phyloP scores from a whole-genome alignment of 2,113 vertebrate genomes.

The Zosterops japonicus region DNA sequence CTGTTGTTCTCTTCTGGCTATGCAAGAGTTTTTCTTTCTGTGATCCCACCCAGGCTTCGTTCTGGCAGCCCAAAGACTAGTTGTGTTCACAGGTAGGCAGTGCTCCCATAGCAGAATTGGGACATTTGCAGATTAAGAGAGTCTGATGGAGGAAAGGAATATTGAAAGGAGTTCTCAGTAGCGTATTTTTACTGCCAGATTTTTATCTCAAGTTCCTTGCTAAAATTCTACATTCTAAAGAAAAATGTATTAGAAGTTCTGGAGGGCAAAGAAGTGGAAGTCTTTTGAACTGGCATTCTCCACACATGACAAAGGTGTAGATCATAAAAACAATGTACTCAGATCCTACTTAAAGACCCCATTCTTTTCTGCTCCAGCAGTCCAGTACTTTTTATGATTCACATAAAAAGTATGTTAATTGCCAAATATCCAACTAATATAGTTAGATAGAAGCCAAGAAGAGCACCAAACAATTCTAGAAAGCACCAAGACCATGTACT shows the following conservation, averaged over 20 bases:
- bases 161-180: not conserved
- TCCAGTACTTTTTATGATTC: not conserved
- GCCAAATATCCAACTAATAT: not conserved
- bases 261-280: not conserved
- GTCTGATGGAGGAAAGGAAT: not conserved
- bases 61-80: not conserved
- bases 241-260: not conserved
- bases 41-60: not conserved
- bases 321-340: not conserved
- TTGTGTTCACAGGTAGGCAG: not conserved
- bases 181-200: not conserved
- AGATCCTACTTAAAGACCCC: not conserved
- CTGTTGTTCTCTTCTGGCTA: not conserved
- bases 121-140: not conserved
- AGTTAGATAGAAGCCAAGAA: not conserved
- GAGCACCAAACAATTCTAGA: not conserved
- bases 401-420: not conserved
- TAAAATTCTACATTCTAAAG: not conserved
- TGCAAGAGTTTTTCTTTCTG: not conserved
- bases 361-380: not conserved
- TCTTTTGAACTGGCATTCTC: not conserved
- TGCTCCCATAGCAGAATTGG: not conserved
- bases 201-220: not conserved
- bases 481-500: not conserved
- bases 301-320: not conserved